These are phyloP conservation scores for Clunio marinus DNA, from an alignment of 2,888 invertebrate genomes.

Conservation along the genomic window DNA sequence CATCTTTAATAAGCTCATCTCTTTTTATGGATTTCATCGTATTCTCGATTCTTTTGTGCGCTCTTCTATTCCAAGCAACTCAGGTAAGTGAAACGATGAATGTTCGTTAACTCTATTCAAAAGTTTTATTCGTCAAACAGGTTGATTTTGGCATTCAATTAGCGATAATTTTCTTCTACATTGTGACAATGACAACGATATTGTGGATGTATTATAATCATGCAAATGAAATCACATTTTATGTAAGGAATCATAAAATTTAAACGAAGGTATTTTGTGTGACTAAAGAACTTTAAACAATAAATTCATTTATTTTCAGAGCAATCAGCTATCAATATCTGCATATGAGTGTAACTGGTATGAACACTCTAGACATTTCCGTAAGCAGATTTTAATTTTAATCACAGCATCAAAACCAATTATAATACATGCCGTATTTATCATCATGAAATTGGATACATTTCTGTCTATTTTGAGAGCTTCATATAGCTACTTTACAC, in stretches of 20 bases:
- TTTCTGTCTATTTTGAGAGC: slow-evolving; percentile 38
- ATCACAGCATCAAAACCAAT: slow-evolving; percentile 30
- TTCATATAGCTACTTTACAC: slow-evolving; percentile 38
- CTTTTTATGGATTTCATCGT: slow-evolving; percentile 39
- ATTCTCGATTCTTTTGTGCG: slow-evolving; percentile 39
- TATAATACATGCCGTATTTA: slow-evolving; percentile 36
- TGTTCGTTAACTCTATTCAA: not conserved
- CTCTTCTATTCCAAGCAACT: slow-evolving; percentile 38
- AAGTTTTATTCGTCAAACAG: not conserved
- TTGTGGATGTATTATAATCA: slow-evolving; percentile 40
- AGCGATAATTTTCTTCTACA: slow-evolving; percentile 37
- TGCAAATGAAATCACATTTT: slow-evolving; percentile 39
- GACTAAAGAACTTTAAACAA: not conserved
- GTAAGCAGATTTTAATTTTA: slow-evolving; percentile 29
- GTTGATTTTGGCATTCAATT: slow-evolving; percentile 24
- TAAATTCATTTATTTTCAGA: no score
- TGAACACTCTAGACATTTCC: slow-evolving; percentile 3
- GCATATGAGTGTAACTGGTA: slow-evolving; percentile 38
- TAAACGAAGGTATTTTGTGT: not conserved
- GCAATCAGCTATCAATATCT: slow-evolving; percentile 24
- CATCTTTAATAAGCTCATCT: slow-evolving; percentile 29
- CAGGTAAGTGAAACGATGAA: slow-evolving; percentile 15
- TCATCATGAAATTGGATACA: slow-evolving; percentile 38
- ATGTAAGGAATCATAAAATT: slow-evolving; percentile 25
- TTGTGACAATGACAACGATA: slow-evolving; percentile 39